Percentiles rank a stretch among this genome's conserved stretches.
phyloP scores from a whole-genome alignment of 2,888 invertebrate genomes.

The Steromphala cineraria region DNA sequence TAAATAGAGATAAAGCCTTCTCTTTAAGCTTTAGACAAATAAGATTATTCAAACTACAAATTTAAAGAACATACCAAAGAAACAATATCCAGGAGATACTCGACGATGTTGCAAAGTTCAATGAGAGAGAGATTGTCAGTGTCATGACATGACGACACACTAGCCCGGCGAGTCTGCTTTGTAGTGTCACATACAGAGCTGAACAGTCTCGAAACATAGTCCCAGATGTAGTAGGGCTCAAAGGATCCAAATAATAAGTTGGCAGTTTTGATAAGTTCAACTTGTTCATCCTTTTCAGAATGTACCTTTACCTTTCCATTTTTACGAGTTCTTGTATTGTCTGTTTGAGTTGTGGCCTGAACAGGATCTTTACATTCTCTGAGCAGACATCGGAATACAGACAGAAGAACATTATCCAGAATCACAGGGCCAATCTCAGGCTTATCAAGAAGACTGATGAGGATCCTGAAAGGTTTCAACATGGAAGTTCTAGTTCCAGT shows the following conservation, averaged over 20 bases:
- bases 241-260: conserved; percentile 89
- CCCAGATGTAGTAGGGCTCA: conserved; percentile 91
- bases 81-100: conserved; percentile 82
- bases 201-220: conserved; percentile 80
- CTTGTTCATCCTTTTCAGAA: background rate
- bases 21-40: no score
- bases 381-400: conserved; percentile 81
- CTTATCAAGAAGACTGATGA: conserved; percentile 90
- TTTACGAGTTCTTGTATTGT: conserved; percentile 29
- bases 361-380: conserved; percentile 49
- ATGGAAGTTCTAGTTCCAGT: conserved; percentile 17
- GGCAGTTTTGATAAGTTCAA: conserved; percentile 88
- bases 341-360: background rate
- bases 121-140: conserved; percentile 66
- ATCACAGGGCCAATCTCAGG: conserved; percentile 84
- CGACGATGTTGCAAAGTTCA: conserved; percentile 84
- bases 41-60: background rate
- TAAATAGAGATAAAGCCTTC: no score
- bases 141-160: conserved; percentile 76
- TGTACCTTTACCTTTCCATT: conserved; percentile 4
- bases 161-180: conserved; percentile 12
- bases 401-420: conserved; percentile 71
- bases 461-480: conserved; percentile 80
- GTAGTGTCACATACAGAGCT: conserved; percentile 57
- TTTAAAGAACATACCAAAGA: conserved; percentile 77